phyloP scores from a whole-genome alignment of 2,888 invertebrate genomes.

The Eilema griseolum region DNA sequence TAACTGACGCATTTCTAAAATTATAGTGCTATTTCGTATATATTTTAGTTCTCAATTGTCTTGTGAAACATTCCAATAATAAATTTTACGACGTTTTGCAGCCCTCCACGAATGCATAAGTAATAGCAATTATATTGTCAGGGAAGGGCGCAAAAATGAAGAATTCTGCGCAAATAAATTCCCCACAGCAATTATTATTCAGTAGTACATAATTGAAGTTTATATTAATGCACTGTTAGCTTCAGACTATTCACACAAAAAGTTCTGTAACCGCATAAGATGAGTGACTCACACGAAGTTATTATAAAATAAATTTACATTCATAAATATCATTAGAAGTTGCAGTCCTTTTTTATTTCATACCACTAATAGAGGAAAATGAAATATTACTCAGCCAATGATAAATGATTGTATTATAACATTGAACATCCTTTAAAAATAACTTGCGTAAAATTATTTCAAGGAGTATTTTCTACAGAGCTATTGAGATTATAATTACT shows the following conservation, averaged over 20 bases:
- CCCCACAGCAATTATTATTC: slow-evolving; percentile 25
- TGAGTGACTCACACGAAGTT: neutral
- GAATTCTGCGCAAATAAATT: slow-evolving; percentile 36
- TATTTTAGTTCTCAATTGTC: slow-evolving; percentile 2
- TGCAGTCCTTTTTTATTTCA: no score
- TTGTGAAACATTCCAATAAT: slow-evolving; percentile 25
- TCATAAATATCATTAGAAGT: no score
- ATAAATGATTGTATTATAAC: no score
- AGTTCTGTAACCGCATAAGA: neutral
- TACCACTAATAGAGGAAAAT: no score
- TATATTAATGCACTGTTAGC: slow-evolving; percentile 34
- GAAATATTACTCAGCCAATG: no score
- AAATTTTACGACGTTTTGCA: slow-evolving; percentile 40
- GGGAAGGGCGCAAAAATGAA: slow-evolving; percentile 53
- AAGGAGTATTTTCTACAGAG: no score
- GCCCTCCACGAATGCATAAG: slow-evolving; percentile 43
- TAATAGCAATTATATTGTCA: slow-evolving; percentile 55
- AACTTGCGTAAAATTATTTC: no score
- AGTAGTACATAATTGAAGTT: slow-evolving; percentile 36
- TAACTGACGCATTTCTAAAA: neutral
- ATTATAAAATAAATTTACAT: no score
- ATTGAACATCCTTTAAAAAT: no score
- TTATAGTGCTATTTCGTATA: slow-evolving; percentile 6
- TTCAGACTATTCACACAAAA: neutral
- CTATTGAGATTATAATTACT: no score